Percentiles rank a stretch among this genome's conserved stretches.
phyloP scores from a whole-genome alignment of 2,797 vertebrate genomes.

The Dipus sagitta region DNA sequence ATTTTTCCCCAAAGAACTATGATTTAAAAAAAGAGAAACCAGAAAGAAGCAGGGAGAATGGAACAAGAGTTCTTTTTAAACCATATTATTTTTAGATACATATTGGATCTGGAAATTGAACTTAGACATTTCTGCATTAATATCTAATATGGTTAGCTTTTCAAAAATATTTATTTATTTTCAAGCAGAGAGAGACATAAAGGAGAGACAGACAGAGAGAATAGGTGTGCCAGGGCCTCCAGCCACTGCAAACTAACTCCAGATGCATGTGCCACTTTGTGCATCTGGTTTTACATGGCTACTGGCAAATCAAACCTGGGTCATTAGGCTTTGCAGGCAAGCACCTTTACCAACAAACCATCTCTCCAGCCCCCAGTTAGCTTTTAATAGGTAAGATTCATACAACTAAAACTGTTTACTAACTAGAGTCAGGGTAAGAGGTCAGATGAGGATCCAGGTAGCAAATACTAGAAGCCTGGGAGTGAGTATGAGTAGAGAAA shows the following conservation, averaged over 20 bases:
- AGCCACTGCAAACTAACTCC: too few relatives aligned
- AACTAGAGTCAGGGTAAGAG: background rate
- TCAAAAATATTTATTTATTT: too few relatives aligned
- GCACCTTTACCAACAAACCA: too few relatives aligned
- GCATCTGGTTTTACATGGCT: too few relatives aligned
- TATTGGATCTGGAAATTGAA: background rate
- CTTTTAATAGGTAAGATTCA: background rate
- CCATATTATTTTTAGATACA: background rate
- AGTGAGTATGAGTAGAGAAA: background rate
- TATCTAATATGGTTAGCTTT: background rate
- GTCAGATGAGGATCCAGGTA: background rate
- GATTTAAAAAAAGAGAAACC: background rate
- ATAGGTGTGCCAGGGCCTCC: too few relatives aligned
- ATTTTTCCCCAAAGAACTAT: background rate
- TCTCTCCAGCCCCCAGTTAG: too few relatives aligned
- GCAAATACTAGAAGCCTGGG: background rate
- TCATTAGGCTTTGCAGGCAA: too few relatives aligned
- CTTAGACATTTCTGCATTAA: slow-evolving; percentile 39
- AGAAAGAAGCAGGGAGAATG: background rate
- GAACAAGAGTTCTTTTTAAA: background rate
- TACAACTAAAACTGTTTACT: background rate
- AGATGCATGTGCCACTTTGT: too few relatives aligned
- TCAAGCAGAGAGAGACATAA: too few relatives aligned
- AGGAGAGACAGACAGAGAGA: too few relatives aligned
- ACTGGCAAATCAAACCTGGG: too few relatives aligned